Percentiles rank a stretch among this genome's conserved stretches.
phyloP scores from a whole-genome alignment of 1,140 invertebrate species.

The Sitodiplosis mosellana region DNA sequence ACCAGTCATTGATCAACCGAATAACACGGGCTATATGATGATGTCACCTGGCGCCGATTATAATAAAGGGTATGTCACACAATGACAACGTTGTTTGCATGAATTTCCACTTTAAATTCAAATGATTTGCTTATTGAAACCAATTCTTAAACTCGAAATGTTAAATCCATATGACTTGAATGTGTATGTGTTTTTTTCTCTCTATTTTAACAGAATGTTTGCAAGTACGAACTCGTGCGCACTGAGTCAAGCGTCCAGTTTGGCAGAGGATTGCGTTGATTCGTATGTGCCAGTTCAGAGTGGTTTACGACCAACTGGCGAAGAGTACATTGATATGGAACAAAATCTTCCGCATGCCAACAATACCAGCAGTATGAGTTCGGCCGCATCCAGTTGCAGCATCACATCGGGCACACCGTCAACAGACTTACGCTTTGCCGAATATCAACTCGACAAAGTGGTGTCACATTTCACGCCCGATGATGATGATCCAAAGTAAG shows the following conservation, averaged over 20 bases:
- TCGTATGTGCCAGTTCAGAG: conserved; percentile 47
- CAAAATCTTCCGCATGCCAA: conserved; percentile 9
- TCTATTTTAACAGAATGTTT: neutral
- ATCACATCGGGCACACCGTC: conserved; percentile 54
- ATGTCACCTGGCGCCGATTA: conserved; percentile 12
- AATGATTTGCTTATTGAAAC: no score
- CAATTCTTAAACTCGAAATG: no score
- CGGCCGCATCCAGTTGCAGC: conserved; percentile 41
- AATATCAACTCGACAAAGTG: conserved; percentile 48
- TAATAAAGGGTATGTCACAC: conserved; percentile 3
- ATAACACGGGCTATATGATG: conserved; percentile 8
- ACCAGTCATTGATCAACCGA: conserved; percentile 3
- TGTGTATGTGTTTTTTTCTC: no score
- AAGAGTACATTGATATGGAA: conserved; percentile 46
- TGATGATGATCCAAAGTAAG: conserved; percentile 31
- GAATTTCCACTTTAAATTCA: no score
- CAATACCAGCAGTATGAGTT: conserved; percentile 32
- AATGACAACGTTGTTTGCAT: no score
- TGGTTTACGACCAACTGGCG: conserved; percentile 20
- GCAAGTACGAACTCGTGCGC: conserved; percentile 7
- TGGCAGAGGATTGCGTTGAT: conserved; percentile 21
- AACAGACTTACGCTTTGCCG: conserved; percentile 36
- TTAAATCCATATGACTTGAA: no score
- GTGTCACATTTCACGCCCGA: conserved; percentile 37
- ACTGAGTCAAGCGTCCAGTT: conserved; percentile 12